A percentile compares a stretch with the other conserved stretches of the same genome.
These are phyloP conservation scores for Crenichthys baileyi DNA, from an alignment of 2,797 vertebrate genomes.

Conservation along the genomic window DNA sequence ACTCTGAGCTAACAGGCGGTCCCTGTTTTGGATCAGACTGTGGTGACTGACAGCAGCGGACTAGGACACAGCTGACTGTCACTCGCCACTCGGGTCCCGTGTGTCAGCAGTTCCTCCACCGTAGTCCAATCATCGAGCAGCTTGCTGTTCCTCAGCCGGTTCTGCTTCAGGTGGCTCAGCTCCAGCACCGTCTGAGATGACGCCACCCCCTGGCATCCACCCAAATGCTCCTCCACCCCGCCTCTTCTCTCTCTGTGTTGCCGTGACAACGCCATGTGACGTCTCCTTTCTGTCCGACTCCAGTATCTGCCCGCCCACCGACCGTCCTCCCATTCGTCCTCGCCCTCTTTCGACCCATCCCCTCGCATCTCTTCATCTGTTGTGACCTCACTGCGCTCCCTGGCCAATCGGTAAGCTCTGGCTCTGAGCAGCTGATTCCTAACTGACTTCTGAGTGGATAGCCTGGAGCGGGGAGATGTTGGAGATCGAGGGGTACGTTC, in stretches of 20 bases:
- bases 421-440: conserved; percentile 75
- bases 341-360: conserved; percentile 38
- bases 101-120: conserved; percentile 77
- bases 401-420: conserved; percentile 64
- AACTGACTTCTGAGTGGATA: conserved; percentile 70
- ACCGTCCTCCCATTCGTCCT: conserved; percentile 57
- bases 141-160: conserved; percentile 76
- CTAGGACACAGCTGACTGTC: conserved; percentile 69
- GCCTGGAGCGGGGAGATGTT: conserved; percentile 64
- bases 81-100: conserved; percentile 67
- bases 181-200: conserved; percentile 67
- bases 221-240: conserved; percentile 42
- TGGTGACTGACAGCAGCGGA: conserved; percentile 77
- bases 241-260: conserved; percentile 69
- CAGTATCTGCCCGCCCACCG: conserved; percentile 69
- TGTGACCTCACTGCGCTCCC: conserved; percentile 71
- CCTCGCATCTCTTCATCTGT: conserved; percentile 73
- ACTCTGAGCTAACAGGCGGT: not conserved
- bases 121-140: conserved; percentile 80
- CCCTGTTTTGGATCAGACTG: conserved; percentile 52
- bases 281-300: conserved; percentile 69
- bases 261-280: conserved; percentile 64
- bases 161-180: conserved; percentile 77
- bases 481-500: conserved; percentile 44
- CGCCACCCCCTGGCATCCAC: conserved; percentile 36